A percentile compares a stretch with the other conserved stretches of the same genome.
Evolutionary conservation across 2,113 vertebrate genomes (phyloP).

Genomic region (Syngnathus floridae): DNA sequence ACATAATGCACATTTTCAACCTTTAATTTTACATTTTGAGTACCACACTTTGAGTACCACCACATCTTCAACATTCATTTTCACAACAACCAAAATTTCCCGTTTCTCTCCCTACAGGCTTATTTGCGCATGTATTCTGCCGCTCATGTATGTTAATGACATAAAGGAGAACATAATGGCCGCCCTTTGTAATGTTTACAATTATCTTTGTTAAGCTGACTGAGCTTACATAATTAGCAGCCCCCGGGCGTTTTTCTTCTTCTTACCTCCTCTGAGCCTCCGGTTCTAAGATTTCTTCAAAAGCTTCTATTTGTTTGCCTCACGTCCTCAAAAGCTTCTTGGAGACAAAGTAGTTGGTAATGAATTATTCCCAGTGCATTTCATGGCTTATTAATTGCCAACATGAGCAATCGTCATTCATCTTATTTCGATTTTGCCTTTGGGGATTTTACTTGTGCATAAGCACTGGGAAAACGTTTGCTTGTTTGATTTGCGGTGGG

Average conservation of each 20-base stretch:
- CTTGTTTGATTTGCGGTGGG: neutral
- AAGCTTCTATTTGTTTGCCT: constrained; percentile 34
- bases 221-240: constrained; percentile 17
- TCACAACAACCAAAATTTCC: too few relatives aligned
- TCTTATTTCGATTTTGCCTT: constrained; percentile 53
- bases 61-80: neutral
- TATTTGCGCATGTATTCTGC: neutral
- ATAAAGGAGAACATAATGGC: neutral
- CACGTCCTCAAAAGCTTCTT: constrained; percentile 39
- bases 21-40: too few relatives aligned
- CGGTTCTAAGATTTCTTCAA: constrained; percentile 21
- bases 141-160: neutral
- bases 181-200: neutral
- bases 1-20: too few relatives aligned
- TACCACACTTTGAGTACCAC: too few relatives aligned
- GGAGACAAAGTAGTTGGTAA: constrained; percentile 32
- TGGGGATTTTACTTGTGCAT: constrained; percentile 35
- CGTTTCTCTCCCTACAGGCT: neutral
- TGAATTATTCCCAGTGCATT: constrained; percentile 56
- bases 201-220: constrained; percentile 10
- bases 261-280: constrained; percentile 38
- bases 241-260: constrained; percentile 25
- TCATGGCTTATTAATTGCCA: constrained; percentile 60
- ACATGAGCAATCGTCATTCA: constrained; percentile 49
- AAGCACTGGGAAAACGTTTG: constrained; percentile 36